phyloP scores from a whole-genome alignment of 2,888 invertebrate species.

The Mechanitis messenoides region DNA sequence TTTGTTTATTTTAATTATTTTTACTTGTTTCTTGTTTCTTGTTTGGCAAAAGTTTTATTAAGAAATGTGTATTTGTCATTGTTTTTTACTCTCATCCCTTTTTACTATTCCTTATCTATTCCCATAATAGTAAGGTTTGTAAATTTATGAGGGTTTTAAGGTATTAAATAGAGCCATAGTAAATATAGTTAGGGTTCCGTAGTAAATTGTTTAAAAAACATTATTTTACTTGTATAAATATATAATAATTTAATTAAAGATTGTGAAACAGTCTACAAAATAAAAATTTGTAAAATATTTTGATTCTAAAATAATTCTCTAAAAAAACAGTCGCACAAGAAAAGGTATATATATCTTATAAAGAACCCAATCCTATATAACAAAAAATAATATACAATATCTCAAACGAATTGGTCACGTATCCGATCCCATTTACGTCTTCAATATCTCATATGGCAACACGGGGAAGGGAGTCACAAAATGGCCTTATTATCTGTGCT shows the following conservation, averaged over 20 bases:
- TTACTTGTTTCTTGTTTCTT: neutral
- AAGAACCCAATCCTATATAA: constrained; percentile 12
- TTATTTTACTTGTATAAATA: neutral
- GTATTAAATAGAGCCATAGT: neutral
- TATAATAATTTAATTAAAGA: neutral
- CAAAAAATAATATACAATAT: constrained; percentile 19
- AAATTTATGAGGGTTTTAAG: constrained; percentile 7
- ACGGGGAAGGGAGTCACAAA: constrained; percentile 62
- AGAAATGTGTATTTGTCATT: neutral
- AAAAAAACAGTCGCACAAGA: neutral
- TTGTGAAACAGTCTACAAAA: constrained; percentile 1
- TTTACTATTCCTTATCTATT: neutral
- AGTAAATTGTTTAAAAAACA: neutral
- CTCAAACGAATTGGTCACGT: constrained; percentile 43
- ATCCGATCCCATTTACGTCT: constrained; percentile 46
- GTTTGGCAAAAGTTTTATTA: neutral
- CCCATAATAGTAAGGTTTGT: constrained; percentile 6
- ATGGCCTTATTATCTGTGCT: constrained; percentile 74
- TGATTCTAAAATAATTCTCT: neutral
- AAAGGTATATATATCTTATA: neutral
- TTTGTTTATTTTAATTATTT: neutral
- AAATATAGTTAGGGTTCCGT: constrained; percentile 3
- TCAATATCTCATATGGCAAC: constrained; percentile 47
- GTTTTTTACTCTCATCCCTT: constrained; percentile 2
- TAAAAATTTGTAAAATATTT: constrained; percentile 7